These are phyloP conservation scores for Odontophorus gujanensis DNA, from an alignment of 2,113 vertebrate genomes.

Conservation along the genomic window DNA sequence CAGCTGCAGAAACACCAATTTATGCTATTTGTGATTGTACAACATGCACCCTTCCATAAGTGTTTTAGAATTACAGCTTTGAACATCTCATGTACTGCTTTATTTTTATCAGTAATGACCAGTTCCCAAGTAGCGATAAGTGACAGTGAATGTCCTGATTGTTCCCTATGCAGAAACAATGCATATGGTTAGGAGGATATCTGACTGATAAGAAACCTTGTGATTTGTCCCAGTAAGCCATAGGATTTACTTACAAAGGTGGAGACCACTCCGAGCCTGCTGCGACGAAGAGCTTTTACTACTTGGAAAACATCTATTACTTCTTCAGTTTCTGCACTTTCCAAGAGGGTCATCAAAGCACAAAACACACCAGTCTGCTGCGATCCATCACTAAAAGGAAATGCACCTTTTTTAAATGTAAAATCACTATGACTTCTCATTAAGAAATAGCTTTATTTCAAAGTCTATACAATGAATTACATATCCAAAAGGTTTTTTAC, in stretches of 20 bases:
- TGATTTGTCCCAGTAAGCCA: not conserved
- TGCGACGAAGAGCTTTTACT: conserved; percentile 88
- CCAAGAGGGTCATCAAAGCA: conserved; percentile 90
- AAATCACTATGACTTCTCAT: not conserved
- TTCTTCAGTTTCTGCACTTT: conserved; percentile 89
- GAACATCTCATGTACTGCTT: not conserved
- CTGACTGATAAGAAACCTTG: not conserved
- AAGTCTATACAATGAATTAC: not conserved
- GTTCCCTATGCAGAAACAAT: not conserved
- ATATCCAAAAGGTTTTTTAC: not conserved
- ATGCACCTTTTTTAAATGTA: not conserved
- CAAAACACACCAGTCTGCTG: conserved; percentile 88
- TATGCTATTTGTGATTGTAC: not conserved
- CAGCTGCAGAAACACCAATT: not conserved
- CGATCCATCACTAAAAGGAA: conserved; percentile 86
- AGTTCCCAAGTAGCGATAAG: not conserved
- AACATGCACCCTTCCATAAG: not conserved
- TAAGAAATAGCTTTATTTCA: not conserved
- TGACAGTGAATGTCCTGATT: not conserved
- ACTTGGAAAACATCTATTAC: conserved; percentile 93
- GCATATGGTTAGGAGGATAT: not conserved
- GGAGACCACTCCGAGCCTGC: conserved; percentile 83
- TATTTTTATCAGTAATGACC: not conserved
- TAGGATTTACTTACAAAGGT: conserved; percentile 81
- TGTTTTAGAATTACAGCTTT: not conserved